Percentiles rank a stretch among this genome's conserved stretches.
These are phyloP conservation scores for Formicarius rufipectus DNA, from an alignment of 2,113 vertebrate genomes.

Conservation along the genomic window DNA sequence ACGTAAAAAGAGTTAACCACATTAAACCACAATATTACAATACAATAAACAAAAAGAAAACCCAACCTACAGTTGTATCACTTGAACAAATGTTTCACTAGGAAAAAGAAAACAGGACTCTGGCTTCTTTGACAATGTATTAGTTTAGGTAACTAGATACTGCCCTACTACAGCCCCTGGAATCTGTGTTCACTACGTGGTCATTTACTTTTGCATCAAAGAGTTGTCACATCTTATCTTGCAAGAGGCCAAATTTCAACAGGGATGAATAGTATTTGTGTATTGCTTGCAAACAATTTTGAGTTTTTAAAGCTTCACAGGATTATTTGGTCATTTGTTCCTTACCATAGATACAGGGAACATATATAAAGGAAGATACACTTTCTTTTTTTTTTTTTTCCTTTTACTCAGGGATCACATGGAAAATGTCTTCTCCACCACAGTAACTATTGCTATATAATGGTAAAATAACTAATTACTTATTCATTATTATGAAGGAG, in stretches of 20 bases:
- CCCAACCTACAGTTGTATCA: rapidly evolving
- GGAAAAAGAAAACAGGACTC: background rate
- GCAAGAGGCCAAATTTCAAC: background rate
- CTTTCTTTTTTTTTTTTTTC: background rate
- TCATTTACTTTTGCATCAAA: rapidly evolving
- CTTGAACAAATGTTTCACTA: background rate
- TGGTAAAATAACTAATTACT: background rate
- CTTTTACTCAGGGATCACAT: background rate
- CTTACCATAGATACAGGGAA: background rate
- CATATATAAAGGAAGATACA: background rate
- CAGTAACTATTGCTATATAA: background rate
- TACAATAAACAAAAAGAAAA: background rate
- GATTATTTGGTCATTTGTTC: background rate
- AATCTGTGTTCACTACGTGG: background rate
- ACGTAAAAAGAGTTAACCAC: background rate
- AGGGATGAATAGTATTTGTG: background rate
- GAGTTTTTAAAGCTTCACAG: background rate
- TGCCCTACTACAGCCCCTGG: background rate
- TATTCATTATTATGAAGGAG: background rate
- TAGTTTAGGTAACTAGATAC: background rate
- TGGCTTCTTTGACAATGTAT: background rate
- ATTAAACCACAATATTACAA: background rate
- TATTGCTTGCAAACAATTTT: background rate
- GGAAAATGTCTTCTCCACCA: background rate
- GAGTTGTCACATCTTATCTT: background rate